Percentiles rank a stretch among this genome's conserved stretches.
phyloP scores from a whole-genome alignment of 2,113 vertebrate genomes.

The Campylomormyrus numenius region DNA sequence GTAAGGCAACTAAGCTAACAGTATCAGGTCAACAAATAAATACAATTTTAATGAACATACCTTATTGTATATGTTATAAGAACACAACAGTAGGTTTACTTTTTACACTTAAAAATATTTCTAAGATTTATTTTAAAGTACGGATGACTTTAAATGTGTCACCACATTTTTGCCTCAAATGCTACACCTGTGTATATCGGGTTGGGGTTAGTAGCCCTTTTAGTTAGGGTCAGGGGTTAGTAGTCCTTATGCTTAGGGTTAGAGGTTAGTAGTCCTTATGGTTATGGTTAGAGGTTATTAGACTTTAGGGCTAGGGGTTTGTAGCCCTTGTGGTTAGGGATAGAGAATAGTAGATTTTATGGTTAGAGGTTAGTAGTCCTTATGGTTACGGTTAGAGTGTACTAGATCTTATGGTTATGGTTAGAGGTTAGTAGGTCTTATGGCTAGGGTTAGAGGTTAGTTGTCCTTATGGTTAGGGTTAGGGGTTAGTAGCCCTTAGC shows the following conservation, averaged over 20 bases:
- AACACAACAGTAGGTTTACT: neutral
- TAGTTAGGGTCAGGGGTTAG: neutral
- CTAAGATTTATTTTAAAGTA: neutral
- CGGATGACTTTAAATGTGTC: neutral
- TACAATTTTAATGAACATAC: neutral
- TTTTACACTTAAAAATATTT: neutral
- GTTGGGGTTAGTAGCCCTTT: neutral
- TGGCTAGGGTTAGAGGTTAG: neutral
- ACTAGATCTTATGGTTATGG: neutral
- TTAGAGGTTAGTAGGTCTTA: neutral
- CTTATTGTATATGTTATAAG: slow-evolving; percentile 19
- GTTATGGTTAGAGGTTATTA: neutral
- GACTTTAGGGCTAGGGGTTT: neutral
- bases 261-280: neutral
- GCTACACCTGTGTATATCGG: neutral
- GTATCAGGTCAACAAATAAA: neutral
- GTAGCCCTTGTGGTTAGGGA: neutral
- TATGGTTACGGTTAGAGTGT: too few species aligned
- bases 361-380: neutral
- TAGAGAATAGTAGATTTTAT: neutral
- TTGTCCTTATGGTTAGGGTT: neutral
- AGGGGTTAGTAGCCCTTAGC: neutral
- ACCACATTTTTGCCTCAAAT: neutral
- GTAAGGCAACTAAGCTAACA: neutral
- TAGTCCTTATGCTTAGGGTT: neutral